Percentiles rank a stretch among this genome's conserved stretches.
These are phyloP conservation scores for Cydia strobilella DNA, from an alignment of 1,140 invertebrate genomes.

Conservation along the genomic window DNA sequence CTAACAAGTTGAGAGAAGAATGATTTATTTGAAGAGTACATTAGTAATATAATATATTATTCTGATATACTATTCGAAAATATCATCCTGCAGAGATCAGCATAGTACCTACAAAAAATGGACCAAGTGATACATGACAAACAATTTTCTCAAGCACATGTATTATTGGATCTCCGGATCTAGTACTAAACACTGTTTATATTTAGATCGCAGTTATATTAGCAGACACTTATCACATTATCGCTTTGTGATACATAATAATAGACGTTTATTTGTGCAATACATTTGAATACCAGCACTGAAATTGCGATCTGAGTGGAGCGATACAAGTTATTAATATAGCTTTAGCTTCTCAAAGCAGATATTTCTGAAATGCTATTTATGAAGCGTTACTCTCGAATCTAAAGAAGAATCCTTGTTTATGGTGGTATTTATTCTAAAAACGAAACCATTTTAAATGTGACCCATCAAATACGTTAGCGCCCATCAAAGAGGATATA, in stretches of 20 bases:
- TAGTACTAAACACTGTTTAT: conserved; percentile 28
- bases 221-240: conserved; percentile 17
- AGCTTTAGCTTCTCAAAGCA: background rate
- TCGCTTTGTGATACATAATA: conserved; percentile 14
- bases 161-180: background rate
- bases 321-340: conserved; percentile 2
- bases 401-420: background rate
- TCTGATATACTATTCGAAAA: background rate
- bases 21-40: too few relatives aligned
- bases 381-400: background rate
- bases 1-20: background rate
- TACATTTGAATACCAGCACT: conserved; percentile 8
- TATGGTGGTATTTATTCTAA: too few relatives aligned
- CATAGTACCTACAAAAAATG: background rate
- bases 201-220: conserved; percentile 25
- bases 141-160: background rate
- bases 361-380: background rate
- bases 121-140: background rate
- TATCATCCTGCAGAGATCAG: background rate
- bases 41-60: too few relatives aligned
- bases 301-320: conserved; percentile 7
- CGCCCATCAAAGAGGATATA: too few relatives aligned
- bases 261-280: conserved; percentile 14
- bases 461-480: too few relatives aligned
- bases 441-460: too few relatives aligned